A percentile compares a stretch with the other conserved stretches of the same genome.
Evolutionary conservation across 2,797 vertebrate genomes (phyloP).

Genomic region (Numenius phaeopus): DNA sequence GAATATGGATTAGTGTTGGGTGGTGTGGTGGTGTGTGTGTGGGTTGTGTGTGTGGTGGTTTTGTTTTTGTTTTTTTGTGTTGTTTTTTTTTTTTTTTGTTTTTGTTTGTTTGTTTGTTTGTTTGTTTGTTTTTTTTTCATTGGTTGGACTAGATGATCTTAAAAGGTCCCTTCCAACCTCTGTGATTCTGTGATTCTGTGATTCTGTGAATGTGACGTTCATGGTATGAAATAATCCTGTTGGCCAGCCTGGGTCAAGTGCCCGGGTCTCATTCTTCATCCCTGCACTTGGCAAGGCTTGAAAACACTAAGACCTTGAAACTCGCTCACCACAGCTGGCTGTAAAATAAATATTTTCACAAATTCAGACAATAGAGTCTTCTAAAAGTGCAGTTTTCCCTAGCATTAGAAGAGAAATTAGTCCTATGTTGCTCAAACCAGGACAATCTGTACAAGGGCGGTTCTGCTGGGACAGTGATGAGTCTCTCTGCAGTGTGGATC

Average conservation of each 20-base stretch:
- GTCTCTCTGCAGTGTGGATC: background rate
- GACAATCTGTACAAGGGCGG: background rate
- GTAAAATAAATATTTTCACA: background rate
- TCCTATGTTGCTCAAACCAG: background rate
- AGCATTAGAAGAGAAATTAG: background rate
- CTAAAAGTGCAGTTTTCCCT: background rate
- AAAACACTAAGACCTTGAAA: background rate
- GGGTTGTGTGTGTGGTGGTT: too few relatives aligned
- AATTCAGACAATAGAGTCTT: background rate
- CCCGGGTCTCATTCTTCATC: background rate
- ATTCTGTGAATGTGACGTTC: background rate
- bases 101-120: too few relatives aligned
- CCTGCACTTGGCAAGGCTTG: background rate
- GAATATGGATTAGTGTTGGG: too few relatives aligned
- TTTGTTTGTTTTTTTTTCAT: too few relatives aligned
- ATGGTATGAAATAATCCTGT: background rate
- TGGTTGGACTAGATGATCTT: too few relatives aligned
- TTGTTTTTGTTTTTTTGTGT: too few relatives aligned
- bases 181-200: too few relatives aligned
- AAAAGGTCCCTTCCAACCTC: too few relatives aligned
- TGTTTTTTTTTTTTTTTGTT: too few relatives aligned
- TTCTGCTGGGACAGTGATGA: background rate
- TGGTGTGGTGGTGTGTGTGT: too few relatives aligned
- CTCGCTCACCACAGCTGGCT: background rate
- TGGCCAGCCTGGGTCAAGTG: background rate